Base-by-base conservation (phyloP, 2,113 vertebrate species). In the Illadopsis cleaveri region DNA sequence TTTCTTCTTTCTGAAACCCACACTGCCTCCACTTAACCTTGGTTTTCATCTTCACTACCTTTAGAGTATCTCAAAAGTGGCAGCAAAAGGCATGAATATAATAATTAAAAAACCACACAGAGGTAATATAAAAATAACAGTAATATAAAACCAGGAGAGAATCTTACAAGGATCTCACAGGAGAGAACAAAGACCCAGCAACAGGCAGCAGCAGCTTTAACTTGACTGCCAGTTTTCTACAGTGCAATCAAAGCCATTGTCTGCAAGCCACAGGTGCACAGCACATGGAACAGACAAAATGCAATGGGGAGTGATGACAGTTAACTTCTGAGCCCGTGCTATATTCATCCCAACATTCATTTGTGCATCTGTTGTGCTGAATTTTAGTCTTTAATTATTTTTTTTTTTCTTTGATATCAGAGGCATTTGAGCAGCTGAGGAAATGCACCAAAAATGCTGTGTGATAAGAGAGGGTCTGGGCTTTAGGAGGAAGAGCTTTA, bases 211-310 rank as follows among this genome's bases (percentile, higher is more conserved):
- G 58, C 82, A 82, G 54, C 75, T 95, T 96, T 82, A 91, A 97
- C 95, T 65, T 61, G 60, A 37, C 82, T 93, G 82, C 88, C 89
- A 94, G 79, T 77, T 94, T 96, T 96, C 93, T 82, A 38, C 37
- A 81, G 50, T 42, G 95, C 94, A 97, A 97, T 96, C 91, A 97
- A 94, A 88, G 71, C 82, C 87, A 95, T 96, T 97, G 96, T 97
- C 89, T 95, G 90, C 82, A 91, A 97, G 81, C 95, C 96, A 95
- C 97, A 97, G 94, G 96, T 97, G 97, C 92, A 93, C 83, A 95
- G 92, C 90, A 94, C 96, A 88, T 89, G 92, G 92, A 97, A 75
- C 42, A 97, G 96, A 92, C 86, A 93, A 97, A 98, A 96, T 90
- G 93, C 90, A 95, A 44, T 23, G 38, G 73, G 78, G 92, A 96